Evolutionary conservation across 2,888 invertebrate genomes (phyloP).

Genomic region (Apantesis nais): DNA sequence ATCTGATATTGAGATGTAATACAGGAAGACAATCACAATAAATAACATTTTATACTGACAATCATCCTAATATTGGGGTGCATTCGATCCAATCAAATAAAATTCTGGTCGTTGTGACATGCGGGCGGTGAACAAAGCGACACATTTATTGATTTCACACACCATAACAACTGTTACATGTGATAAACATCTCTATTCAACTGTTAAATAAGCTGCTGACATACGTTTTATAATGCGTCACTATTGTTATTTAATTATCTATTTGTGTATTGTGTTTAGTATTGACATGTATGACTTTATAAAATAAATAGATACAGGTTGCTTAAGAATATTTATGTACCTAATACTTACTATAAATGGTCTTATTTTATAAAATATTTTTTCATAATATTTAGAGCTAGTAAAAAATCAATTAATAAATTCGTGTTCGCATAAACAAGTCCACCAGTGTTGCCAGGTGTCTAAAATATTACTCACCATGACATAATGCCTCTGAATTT

Average conservation of each 20-base stretch:
- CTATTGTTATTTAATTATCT: slow-evolving; percentile 23
- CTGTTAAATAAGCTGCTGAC: slow-evolving; percentile 53
- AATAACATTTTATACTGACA: slow-evolving; percentile 29
- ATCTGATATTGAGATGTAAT: background rate
- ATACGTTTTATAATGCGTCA: slow-evolving; percentile 32
- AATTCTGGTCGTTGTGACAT: slow-evolving; percentile 59
- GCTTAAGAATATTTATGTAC: background rate
- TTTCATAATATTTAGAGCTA: slow-evolving; percentile 5
- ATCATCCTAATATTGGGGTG: slow-evolving; percentile 60
- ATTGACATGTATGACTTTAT: background rate
- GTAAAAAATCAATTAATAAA: background rate
- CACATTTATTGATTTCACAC: slow-evolving; percentile 70
- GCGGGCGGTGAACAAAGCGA: slow-evolving; percentile 68
- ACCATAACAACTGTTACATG: slow-evolving; percentile 61
- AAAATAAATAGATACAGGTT: background rate
- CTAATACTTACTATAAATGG: background rate
- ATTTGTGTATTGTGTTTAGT: background rate
- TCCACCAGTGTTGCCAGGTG: background rate
- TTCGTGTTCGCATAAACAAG: background rate
- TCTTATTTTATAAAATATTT: background rate
- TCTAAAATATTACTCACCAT: slow-evolving; percentile 88
- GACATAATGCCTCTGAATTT: slow-evolving; percentile 95
- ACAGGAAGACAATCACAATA: background rate
- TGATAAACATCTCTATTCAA: slow-evolving; percentile 66
- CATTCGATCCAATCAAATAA: slow-evolving; percentile 57